These are phyloP conservation scores for Aethes cnicana DNA, from an alignment of 2,888 invertebrate species.

Conservation along the genomic window DNA sequence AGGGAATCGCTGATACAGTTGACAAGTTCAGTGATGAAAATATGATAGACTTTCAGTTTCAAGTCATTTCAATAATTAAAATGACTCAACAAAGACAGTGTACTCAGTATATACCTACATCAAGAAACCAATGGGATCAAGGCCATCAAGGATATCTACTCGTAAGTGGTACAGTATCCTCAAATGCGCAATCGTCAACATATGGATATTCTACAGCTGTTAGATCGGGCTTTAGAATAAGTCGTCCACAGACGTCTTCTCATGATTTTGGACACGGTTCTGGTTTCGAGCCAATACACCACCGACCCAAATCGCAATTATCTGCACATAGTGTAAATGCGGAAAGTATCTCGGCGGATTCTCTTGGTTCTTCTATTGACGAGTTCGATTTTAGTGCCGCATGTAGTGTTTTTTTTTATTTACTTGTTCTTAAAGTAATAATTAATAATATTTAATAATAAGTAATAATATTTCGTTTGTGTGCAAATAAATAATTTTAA, in stretches of 20 bases:
- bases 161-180: slow-evolving; percentile 38
- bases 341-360: slow-evolving; percentile 38
- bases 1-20: slow-evolving; percentile 36
- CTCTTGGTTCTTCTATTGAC: slow-evolving; percentile 37
- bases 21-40: slow-evolving; percentile 39
- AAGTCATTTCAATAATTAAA: slow-evolving; percentile 38
- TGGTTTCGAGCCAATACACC: slow-evolving; percentile 37
- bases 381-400: slow-evolving; percentile 39
- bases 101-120: slow-evolving; percentile 37
- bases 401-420: slow-evolving; percentile 36
- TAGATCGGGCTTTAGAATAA: slow-evolving; percentile 37
- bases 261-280: slow-evolving; percentile 39
- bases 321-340: slow-evolving; percentile 38
- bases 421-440: slow-evolving; percentile 36
- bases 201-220: slow-evolving; percentile 39
- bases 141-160: slow-evolving; percentile 38
- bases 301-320: slow-evolving; percentile 38
- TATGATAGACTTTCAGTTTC: slow-evolving; percentile 37
- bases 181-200: slow-evolving; percentile 37
- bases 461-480: slow-evolving; percentile 36
- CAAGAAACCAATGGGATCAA: slow-evolving; percentile 38
- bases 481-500: slow-evolving; percentile 36
- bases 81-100: slow-evolving; percentile 36
- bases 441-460: slow-evolving; percentile 35
- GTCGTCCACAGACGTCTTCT: slow-evolving; percentile 37